These are phyloP conservation scores for Drosophila silvestris DNA, from an alignment of 2,888 invertebrate species.

Conservation along the genomic window DNA sequence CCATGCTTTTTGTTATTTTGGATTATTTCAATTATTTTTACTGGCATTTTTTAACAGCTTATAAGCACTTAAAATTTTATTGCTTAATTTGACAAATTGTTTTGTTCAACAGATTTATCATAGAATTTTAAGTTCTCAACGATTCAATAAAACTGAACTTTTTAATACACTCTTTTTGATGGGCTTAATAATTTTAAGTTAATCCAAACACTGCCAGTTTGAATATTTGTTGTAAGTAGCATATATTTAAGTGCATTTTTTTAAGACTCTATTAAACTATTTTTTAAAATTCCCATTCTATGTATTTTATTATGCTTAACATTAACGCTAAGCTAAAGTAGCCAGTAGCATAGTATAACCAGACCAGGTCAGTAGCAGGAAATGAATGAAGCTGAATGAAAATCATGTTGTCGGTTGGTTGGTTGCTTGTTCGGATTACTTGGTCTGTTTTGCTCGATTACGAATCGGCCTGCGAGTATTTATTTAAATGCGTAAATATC, in stretches of 20 bases:
- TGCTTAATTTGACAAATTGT: background rate
- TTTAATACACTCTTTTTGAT: background rate
- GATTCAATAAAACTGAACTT: background rate
- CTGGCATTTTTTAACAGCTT: background rate
- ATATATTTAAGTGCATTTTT: background rate
- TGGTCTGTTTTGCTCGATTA: slow-evolving; percentile 60
- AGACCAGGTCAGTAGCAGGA: slow-evolving; percentile 71
- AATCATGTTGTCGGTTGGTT: slow-evolving; percentile 63
- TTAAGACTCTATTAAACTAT: background rate
- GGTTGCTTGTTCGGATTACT: slow-evolving; percentile 38
- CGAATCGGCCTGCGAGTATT: slow-evolving; percentile 57
- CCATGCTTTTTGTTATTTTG: background rate
- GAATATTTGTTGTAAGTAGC: background rate
- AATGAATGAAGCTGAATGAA: slow-evolving; percentile 68
- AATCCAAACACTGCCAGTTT: background rate
- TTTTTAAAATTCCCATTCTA: background rate
- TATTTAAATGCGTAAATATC: slow-evolving; percentile 77
- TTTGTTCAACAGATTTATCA: background rate
- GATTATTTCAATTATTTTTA: too few species aligned
- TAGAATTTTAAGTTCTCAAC: background rate
- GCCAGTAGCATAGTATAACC: slow-evolving; percentile 32
- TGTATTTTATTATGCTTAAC: background rate
- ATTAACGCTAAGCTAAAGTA: slow-evolving; percentile 1
- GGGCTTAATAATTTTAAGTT: background rate
- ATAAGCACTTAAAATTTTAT: background rate